Conservation (phyloP, 2,888 invertebrate species). For the Drosophila neutralis region DNA sequence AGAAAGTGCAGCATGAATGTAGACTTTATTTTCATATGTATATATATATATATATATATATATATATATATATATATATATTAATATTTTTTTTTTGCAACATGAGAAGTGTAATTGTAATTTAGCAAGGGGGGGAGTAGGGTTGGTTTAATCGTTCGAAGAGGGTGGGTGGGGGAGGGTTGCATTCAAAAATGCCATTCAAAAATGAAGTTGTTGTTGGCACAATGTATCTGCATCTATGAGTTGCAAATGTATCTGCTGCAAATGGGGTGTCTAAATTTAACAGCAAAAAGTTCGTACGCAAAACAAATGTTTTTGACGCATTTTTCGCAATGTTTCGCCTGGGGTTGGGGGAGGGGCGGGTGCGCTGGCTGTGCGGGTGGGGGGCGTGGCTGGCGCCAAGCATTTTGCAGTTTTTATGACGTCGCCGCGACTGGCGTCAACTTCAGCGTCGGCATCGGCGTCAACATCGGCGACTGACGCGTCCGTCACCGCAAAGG, state of each 20-base stretch:
- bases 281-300: conserved; percentile 50
- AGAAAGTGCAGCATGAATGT: conserved; percentile 43
- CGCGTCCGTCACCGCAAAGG: conserved; percentile 74
- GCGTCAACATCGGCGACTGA: conserved; percentile 41
- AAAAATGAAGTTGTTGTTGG: conserved; percentile 48
- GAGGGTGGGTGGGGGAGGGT: neutral
- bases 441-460: conserved; percentile 29
- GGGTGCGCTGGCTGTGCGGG: neutral
- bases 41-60: conserved; percentile 30
- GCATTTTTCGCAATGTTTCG: conserved; percentile 46
- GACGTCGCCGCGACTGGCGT: conserved; percentile 49
- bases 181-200: conserved; percentile 31
- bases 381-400: conserved; percentile 56
- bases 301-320: conserved; percentile 66
- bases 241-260: conserved; percentile 36
- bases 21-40: conserved; percentile 10
- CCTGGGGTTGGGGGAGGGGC: neutral
- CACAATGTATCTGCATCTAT: conserved; percentile 37
- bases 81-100: conserved; percentile 50
- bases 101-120: conserved; percentile 45
- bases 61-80: conserved; percentile 50
- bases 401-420: conserved; percentile 66
- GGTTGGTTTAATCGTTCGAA: conserved; percentile 4
- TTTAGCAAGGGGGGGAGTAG: conserved; percentile 15
- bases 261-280: conserved; percentile 60